These are phyloP conservation scores for Calliopsis andreniformis DNA, from an alignment of 1,140 invertebrate genomes.

Conservation along the genomic window DNA sequence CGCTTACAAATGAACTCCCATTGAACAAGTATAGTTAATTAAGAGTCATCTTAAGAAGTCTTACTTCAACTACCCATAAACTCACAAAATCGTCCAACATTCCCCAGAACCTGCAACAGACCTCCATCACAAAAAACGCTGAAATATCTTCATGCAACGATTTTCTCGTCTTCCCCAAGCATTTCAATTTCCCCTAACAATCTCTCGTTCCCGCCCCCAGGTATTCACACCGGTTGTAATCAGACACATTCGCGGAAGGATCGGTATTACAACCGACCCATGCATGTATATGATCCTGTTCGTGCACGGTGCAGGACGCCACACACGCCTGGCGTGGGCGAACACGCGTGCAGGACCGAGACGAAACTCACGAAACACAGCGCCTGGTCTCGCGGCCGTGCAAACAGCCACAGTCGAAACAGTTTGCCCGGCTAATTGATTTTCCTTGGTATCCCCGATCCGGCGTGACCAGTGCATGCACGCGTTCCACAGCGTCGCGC, in stretches of 20 bases:
- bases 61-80: too few species aligned
- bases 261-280: slow-evolving; percentile 7
- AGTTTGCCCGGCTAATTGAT: slow-evolving; percentile 70
- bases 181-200: slow-evolving; percentile 36
- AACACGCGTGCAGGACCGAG: slow-evolving; percentile 5
- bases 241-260: not conserved
- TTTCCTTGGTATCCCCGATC: slow-evolving; percentile 66
- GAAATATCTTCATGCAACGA: not conserved
- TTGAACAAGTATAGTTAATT: too few species aligned
- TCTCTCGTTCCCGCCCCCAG: slow-evolving; percentile 19
- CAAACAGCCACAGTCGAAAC: slow-evolving; percentile 66
- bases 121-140: not conserved
- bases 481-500: slow-evolving; percentile 6
- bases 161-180: slow-evolving; percentile 18
- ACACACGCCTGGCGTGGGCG: too few species aligned
- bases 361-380: slow-evolving; percentile 56
- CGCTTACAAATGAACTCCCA: too few species aligned
- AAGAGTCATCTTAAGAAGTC: too few species aligned
- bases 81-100: too few species aligned
- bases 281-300: too few species aligned
- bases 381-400: slow-evolving; percentile 52
- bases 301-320: too few species aligned
- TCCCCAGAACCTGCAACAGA: too few species aligned
- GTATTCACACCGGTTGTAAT: not conserved
- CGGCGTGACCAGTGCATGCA: slow-evolving; percentile 40